Evolutionary conservation across 1,140 invertebrate species (phyloP).

Genomic region (Rhagoletis pomonella): DNA sequence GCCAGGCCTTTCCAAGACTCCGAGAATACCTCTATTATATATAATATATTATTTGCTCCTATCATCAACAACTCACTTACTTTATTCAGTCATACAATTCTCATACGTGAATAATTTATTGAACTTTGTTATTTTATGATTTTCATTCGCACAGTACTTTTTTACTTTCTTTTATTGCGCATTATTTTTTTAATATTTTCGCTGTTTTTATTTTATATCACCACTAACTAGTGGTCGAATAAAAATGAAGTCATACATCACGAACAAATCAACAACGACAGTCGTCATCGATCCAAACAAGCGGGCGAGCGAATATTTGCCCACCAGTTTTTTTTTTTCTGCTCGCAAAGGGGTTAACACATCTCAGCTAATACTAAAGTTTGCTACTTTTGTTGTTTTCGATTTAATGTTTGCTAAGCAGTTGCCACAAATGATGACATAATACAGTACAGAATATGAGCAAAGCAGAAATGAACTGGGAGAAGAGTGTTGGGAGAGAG

Average conservation of each 20-base stretch:
- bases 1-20: too few relatives aligned
- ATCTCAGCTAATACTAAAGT: background rate
- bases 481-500: background rate
- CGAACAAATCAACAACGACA: background rate
- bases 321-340: background rate
- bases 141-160: background rate
- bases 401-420: background rate
- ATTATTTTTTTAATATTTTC: background rate
- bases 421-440: slow-evolving; percentile 42
- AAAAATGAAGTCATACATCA: slow-evolving; percentile 34
- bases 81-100: background rate
- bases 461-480: background rate
- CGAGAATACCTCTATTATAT: too few relatives aligned
- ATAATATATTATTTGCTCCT: too few relatives aligned
- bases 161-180: background rate
- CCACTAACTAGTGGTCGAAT: background rate
- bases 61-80: background rate
- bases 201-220: slow-evolving; percentile 3
- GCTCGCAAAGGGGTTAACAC: slow-evolving; percentile 12
- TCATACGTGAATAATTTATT: background rate
- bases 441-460: slow-evolving; percentile 9
- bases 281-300: background rate
- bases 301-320: background rate
- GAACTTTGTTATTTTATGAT: background rate
- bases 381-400: background rate